A percentile compares a stretch with the other conserved stretches of the same genome.
These are phyloP conservation scores for Rhincodon typus DNA, from an alignment of 2,797 vertebrate genomes.

Conservation along the genomic window DNA sequence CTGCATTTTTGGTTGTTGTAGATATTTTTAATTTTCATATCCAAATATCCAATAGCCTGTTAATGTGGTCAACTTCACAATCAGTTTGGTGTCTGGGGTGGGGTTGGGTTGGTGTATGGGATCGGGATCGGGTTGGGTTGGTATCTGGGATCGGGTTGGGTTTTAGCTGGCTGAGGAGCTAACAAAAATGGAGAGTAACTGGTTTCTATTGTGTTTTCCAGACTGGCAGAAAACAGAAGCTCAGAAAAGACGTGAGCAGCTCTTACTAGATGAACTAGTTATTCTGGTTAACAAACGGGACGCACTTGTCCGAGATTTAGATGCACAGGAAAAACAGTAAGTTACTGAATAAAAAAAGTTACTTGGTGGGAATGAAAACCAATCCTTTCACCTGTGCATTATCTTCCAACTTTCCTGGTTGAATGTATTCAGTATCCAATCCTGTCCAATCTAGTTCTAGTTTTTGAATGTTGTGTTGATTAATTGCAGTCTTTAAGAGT, in stretches of 20 bases:
- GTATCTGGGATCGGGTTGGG: no score
- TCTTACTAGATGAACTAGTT: constrained; percentile 91
- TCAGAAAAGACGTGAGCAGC: constrained; percentile 91
- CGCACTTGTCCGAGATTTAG: constrained; percentile 87
- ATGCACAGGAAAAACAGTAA: constrained; percentile 71
- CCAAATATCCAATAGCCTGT: neutral
- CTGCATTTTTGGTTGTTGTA: neutral
- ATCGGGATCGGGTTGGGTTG: no score
- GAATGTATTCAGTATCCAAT: neutral
- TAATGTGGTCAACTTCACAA: neutral
- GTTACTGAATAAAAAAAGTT: no score
- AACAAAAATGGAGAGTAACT: neutral
- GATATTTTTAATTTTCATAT: neutral
- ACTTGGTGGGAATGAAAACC: neutral
- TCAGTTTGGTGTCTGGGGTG: neutral
- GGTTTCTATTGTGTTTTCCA: constrained; percentile 50
- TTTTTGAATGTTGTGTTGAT: neutral
- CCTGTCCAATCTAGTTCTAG: neutral
- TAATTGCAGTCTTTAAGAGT: no score
- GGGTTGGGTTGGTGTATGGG: no score
- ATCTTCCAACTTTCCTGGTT: neutral
- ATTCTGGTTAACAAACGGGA: constrained; percentile 94
- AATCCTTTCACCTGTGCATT: no score
- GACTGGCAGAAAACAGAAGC: constrained; percentile 97
- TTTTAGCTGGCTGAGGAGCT: no score